These are phyloP conservation scores for Oreochromis niloticus DNA, from an alignment of 2,113 vertebrate species.

Conservation along the genomic window DNA sequence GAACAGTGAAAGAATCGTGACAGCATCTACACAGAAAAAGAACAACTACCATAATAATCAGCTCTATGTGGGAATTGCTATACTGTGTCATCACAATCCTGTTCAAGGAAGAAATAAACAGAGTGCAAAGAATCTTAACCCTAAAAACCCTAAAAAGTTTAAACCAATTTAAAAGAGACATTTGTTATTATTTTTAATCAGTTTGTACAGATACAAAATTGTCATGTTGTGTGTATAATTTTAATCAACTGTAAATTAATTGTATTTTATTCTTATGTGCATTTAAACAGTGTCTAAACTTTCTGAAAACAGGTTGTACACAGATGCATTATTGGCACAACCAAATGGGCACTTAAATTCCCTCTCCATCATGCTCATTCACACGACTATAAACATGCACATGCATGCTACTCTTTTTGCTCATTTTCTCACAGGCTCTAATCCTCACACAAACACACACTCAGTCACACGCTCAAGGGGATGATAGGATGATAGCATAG, in stretches of 20 bases:
- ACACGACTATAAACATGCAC: background rate
- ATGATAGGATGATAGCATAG: slow-evolving; percentile 45
- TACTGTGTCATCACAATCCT: background rate
- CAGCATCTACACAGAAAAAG: background rate
- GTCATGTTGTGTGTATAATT: background rate
- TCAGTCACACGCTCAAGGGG: slow-evolving; percentile 40
- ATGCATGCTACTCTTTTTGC: background rate
- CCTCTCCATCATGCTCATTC: slow-evolving; percentile 5
- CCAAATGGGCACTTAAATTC: slow-evolving; percentile 1
- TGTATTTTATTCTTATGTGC: background rate
- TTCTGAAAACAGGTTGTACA: background rate
- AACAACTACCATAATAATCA: background rate
- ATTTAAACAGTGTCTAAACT: background rate
- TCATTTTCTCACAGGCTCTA: slow-evolving; percentile 43
- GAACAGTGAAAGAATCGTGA: background rate
- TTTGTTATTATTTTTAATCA: background rate
- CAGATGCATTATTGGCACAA: slow-evolving; percentile 5
- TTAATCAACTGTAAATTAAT: background rate
- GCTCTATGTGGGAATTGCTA: background rate
- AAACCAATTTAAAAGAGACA: background rate
- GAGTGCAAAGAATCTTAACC: background rate
- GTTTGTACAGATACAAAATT: background rate
- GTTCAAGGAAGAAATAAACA: background rate
- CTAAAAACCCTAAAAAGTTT: background rate
- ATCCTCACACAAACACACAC: slow-evolving; percentile 25